Conservation (phyloP, 2,888 invertebrate species). For the Belgica antarctica region DNA sequence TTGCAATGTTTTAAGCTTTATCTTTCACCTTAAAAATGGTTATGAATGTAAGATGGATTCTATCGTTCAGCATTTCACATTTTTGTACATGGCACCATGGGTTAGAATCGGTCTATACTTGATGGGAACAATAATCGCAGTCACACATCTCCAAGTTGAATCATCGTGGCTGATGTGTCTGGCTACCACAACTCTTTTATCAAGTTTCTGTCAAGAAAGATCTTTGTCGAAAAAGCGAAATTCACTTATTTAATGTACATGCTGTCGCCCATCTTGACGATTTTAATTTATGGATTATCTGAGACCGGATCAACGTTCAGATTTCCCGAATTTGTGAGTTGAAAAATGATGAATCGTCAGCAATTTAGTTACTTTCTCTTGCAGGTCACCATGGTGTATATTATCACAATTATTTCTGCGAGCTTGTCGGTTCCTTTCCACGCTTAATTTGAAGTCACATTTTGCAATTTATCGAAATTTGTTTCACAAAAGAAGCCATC, state of each 20-base stretch:
- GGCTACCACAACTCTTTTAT: slow-evolving; percentile 9
- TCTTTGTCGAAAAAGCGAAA: slow-evolving; percentile 14
- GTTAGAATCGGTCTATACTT: background rate
- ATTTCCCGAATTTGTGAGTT: slow-evolving; percentile 12
- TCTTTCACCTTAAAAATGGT: slow-evolving; percentile 19
- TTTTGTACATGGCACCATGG: background rate
- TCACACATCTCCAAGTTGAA: background rate
- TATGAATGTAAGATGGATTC: background rate
- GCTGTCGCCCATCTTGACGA: slow-evolving; percentile 4
- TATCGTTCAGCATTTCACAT: background rate
- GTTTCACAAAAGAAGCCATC: background rate
- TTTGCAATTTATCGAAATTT: slow-evolving; percentile 11
- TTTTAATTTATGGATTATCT: background rate
- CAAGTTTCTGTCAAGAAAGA: slow-evolving; percentile 1
- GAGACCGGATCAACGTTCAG: background rate
- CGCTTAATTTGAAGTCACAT: slow-evolving; percentile 18
- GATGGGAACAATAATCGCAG: background rate
- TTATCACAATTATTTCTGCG: background rate
- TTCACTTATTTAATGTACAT: slow-evolving; percentile 27
- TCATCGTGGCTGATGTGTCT: slow-evolving; percentile 10
- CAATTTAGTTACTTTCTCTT: background rate
- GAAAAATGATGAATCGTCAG: background rate
- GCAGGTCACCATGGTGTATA: slow-evolving; percentile 3
- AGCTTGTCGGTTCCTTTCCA: background rate
- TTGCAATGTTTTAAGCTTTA: background rate